These are phyloP conservation scores for Pagrus major DNA, from an alignment of 2,113 vertebrate genomes.

Conservation along the genomic window DNA sequence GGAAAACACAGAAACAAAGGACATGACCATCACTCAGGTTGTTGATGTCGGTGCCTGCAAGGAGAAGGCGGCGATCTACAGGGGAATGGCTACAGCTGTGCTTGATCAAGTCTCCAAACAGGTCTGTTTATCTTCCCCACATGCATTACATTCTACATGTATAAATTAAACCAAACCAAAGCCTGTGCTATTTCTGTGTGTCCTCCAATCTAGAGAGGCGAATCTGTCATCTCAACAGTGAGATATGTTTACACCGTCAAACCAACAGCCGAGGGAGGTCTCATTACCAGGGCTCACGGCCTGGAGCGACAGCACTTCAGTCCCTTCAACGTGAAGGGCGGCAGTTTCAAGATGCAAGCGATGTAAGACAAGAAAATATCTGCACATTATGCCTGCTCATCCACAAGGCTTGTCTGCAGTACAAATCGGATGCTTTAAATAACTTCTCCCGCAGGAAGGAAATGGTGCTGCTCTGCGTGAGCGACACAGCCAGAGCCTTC, in stretches of 20 bases:
- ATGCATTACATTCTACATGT: neutral
- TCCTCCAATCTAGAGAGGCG: conserved; percentile 75
- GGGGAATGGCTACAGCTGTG: conserved; percentile 76
- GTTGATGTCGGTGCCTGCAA: conserved; percentile 79
- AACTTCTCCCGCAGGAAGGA: conserved; percentile 79
- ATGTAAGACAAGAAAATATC: conserved; percentile 68
- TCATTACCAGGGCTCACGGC: conserved; percentile 77
- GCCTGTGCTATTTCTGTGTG: conserved; percentile 27
- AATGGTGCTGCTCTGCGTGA: conserved; percentile 80
- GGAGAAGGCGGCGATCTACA: conserved; percentile 74
- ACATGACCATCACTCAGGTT: conserved; percentile 76
- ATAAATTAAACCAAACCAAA: neutral
- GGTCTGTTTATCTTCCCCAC: conserved; percentile 58
- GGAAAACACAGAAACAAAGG: conserved; percentile 57
- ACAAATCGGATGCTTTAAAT: conserved; percentile 11
- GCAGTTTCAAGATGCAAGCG: conserved; percentile 79
- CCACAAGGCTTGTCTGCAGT: conserved; percentile 1
- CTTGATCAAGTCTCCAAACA: conserved; percentile 69
- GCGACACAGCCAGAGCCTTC: conserved; percentile 43
- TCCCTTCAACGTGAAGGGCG: conserved; percentile 84
- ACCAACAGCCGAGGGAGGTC: conserved; percentile 71
- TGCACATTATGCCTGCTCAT: neutral
- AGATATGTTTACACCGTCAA: conserved; percentile 80
- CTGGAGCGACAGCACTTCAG: conserved; percentile 80
- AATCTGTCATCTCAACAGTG: conserved; percentile 71